Evolutionary conservation across 2,113 vertebrate species (phyloP), one percentile per base, ranked within the genome.

Genomic region (Sinocyclocheilus maitianheensis): DNA sequence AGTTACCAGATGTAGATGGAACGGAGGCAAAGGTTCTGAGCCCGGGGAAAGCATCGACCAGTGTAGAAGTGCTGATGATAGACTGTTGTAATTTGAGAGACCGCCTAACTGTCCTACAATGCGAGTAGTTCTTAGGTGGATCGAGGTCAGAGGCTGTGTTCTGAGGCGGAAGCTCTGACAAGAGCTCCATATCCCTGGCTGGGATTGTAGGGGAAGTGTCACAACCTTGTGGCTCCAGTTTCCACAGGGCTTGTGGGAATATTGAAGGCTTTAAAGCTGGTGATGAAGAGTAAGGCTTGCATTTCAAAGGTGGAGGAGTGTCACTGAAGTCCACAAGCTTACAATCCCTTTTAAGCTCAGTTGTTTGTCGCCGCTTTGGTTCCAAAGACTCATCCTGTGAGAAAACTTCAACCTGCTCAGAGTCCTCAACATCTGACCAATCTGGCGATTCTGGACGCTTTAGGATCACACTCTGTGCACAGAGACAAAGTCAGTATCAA

Each of bases 361-460:
- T 4, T 3, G 9, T 85, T 22, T n/a, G 30, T 13, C 14, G 43
- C 7, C 37, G 26, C 51, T 63, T 40, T 80, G 84, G 37, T 60
- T 10, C 71, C 18, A 8, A 81, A 1, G 13, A 18, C n/a, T 90
- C 83, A 34, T 87, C 89, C 85, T 91, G 90, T 30, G 89, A 95
- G 90, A 94, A 94, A 6, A 86, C 89, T 75, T 87, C 76, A 0
- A 91, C 77, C 43, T 91, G 43, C 26, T 90, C 81, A 0, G 87
- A 34, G 76, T 94, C 89, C 0, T 95, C 93, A 69, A 89, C 86
- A 48, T 94, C 91, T 2, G 91, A 95, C 85, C 91, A 94, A 86
- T 93, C 91, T 1, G 93, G 91, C 58, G 91, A 94, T 63, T 92
- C 91, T 9, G 89, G 87, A 83, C 88, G 91, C 53, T 93, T 89